Conservation (phyloP, 2,113 vertebrate genomes). For the Laticauda colubrina region DNA sequence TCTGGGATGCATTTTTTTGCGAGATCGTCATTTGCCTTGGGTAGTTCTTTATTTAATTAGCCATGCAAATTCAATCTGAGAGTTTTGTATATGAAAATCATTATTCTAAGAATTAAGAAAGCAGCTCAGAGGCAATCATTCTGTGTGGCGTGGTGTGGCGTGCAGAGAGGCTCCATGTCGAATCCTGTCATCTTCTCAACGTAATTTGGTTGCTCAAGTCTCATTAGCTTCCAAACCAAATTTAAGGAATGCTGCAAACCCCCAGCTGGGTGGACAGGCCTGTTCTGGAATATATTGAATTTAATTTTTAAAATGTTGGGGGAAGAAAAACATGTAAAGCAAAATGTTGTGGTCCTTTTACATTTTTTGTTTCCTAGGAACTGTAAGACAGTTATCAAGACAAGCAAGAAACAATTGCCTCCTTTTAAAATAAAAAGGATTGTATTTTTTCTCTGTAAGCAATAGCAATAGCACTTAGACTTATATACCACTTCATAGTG, state of each 20-base stretch:
- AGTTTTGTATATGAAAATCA: conserved; percentile 23
- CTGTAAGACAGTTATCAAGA: not conserved
- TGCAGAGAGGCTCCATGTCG: not conserved
- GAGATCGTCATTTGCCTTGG: rapidly evolving
- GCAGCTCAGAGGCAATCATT: conserved; percentile 43
- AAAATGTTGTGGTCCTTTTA: not conserved
- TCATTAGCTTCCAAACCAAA: not conserved
- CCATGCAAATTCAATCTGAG: conserved; percentile 9
- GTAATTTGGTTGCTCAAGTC: not conserved
- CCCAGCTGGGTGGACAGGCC: no score
- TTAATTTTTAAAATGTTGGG: not conserved
- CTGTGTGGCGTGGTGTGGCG: rapidly evolving
- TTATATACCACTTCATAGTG: no score
- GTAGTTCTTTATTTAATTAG: conserved; percentile 58
- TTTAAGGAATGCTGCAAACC: not conserved
- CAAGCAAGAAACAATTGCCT: not conserved
- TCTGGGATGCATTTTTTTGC: conserved; percentile 23
- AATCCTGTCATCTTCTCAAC: not conserved
- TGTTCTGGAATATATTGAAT: not conserved
- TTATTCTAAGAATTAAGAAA: conserved; percentile 43
- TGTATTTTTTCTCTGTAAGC: no score
- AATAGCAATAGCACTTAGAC: no score
- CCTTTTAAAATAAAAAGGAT: not conserved
- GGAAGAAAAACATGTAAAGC: not conserved
- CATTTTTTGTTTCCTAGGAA: not conserved